Base-by-base conservation (phyloP, 2,113 vertebrate species). In the Serinus canaria region DNA sequence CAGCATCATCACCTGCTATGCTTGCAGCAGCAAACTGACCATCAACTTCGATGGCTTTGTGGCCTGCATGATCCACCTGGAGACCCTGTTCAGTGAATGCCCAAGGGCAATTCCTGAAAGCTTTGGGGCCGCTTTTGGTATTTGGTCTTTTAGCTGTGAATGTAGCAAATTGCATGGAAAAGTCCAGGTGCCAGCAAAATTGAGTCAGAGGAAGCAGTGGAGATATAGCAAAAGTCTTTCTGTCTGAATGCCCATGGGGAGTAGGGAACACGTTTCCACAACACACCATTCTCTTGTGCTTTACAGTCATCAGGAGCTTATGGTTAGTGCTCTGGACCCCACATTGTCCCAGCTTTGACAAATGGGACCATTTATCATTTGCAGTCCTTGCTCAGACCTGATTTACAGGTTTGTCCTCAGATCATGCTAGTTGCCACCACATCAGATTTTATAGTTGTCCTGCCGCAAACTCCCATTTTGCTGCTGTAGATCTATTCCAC, bases 71-170 rank as follows among this genome's bases (percentile, higher is more conserved):
- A 98, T 98, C 89, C 96, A 98, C 30, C 96, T 99, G 97, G 99
- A 99, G 97, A 98, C 93, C 53, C 98, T 99, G 93, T 99, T 99
- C 98, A 98, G 99, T 99, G 97, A 98, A 99, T 97, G n/a, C 5
- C 47, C 43, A 16, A 24, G 37, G 41, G 31, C 18, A 33, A 5
- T 5, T 44, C 41, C 78, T 70, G 33, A 41, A 33, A 69, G 33
- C 15, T 39, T 11, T 7, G 58, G 16, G 11, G 7, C 14, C 75
- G 46, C 4, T 1, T 69, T 53, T 19, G 55, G 21, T 35, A 2
- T 30, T 47, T 47, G 15, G 3, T 62, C 78, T 87, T 87, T 47
- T 33, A 78, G 60, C 30, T 77, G 31, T 17, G 55, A 80, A 4
- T 10, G 4, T 43, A 74, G 85, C 39, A 64, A 85, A 77, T 5